Base-by-base conservation (phyloP, 1,140 invertebrate genomes). In the Heliconius congener region DNA sequence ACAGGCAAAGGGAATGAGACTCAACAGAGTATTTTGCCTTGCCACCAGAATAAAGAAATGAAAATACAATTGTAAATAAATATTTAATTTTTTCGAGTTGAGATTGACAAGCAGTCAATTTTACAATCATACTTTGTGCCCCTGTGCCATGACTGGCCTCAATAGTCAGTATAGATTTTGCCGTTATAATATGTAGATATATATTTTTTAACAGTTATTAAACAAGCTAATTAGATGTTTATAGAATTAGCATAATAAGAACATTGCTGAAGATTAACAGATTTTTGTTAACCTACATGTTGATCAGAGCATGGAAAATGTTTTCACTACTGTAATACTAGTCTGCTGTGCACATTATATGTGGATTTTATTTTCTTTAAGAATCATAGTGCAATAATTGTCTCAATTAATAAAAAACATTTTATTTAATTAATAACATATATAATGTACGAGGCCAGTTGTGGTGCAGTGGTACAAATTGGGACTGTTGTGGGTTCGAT, bases 201-300 rank as follows among this genome's bases (percentile, higher is more conserved):
- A 37, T 57, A 30, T 66, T 72, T 71, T 76, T 71, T 71, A 76
- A 76, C 75, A 71, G 75, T 76, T 76, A 78, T 71, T 71, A 71
- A 71, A 73, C 39, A 71, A 74, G 27, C 42, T 79, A 74, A 79
- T 76, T 76, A 74, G 39, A 55, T 73, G 77, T 71, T 80, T 46
- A 57, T 72, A 73, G 37, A 76, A 77, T 77, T 80, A 46, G 71
- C 71, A 80, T 77, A 57, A 76, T 77, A 39, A 23, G 71, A 57
- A 34, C 52, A 60, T 73, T 23, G 52, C 66, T 70, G 19, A 70
- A 50, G 71, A 77, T 66, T 72, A 80, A 73, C 70, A 66, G 74
- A 83, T 79, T 82, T 84, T 83, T 76, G 77, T 80, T 84, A 82
- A 83, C 83, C 83, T 76, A 83, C 79, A 83, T 86, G 85, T 85